Evolutionary conservation across 2,888 invertebrate genomes (phyloP), one percentile per base, ranked within the genome.

Genomic region (Macrophya annulata): DNA sequence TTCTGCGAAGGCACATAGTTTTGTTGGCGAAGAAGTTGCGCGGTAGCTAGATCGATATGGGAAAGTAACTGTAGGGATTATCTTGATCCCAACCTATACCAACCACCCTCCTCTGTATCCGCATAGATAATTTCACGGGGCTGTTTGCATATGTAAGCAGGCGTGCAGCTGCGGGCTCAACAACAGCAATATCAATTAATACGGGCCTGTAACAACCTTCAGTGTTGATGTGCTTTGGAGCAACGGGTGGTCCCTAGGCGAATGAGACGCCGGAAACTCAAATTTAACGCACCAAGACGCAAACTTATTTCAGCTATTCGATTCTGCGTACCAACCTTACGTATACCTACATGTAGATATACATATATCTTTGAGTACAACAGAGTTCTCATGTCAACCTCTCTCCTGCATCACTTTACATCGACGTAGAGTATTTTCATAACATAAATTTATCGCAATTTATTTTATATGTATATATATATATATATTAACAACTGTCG

Each of bases 101-200:
- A 83, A 31, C 45, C 31, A 83, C 83, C 65, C 83, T 68, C 51
- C 51, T 48, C 45, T 83, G 45, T 83, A 45, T 68, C 45, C 6
- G 68, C 31, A 83, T 71, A 83, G 83, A 83, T 83, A 83, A 83
- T 83, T 83, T 71, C 83, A 83, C 83, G 48, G 71, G 83, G 83
- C 51, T 83, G 68, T 83, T 83, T 83, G 83, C 83, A 83, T 83
- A 68, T 83, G 83, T 83, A 83, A 83, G 83, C 83, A 68, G 71
- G 83, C 83, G 71, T 83, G 83, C 83, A 83, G 83, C 83, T 83
- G 83, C 68, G 83, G 71, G 83, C 83, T 83, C 83, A 83, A 83
- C 83, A 83, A 71, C 83, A 71, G 68, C 83, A 83, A 83, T 83
- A 83, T 68, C 83, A 83, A 83, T 83, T 83, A 83, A 83, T 83